Evolutionary conservation across 2,797 vertebrate species (phyloP).

Genomic region (Poeciliopsis turneri): DNA sequence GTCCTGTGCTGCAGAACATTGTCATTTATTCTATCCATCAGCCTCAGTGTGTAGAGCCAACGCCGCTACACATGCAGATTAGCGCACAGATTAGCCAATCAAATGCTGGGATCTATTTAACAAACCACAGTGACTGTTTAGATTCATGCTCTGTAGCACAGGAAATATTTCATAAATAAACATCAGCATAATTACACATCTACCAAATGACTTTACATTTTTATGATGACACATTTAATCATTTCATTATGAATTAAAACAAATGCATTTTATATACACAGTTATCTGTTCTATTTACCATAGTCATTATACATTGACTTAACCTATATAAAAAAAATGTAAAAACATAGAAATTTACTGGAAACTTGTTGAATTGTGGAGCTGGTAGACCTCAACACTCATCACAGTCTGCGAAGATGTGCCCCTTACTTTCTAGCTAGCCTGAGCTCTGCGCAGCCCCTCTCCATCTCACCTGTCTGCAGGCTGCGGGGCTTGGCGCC

Average conservation of each 20-base stretch:
- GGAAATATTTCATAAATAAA: not conserved
- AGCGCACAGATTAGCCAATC: not conserved
- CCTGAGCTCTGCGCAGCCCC: not conserved
- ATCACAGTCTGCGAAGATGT: not conserved
- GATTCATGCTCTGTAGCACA: not conserved
- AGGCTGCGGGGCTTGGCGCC: conserved; percentile 95
- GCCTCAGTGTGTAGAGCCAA: not conserved
- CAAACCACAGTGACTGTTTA: not conserved
- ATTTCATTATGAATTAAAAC: not conserved
- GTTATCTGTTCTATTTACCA: not conserved
- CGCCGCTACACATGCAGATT: not conserved
- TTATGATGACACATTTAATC: not conserved
- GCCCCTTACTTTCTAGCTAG: not conserved
- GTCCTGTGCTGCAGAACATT: not conserved
- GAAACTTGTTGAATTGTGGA: not conserved
- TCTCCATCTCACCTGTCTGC: conserved; percentile 87
- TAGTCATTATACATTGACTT: not conserved
- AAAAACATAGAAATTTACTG: not conserved
- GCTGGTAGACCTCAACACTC: not conserved
- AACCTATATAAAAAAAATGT: not conserved
- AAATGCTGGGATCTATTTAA: not conserved
- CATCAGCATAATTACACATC: not conserved
- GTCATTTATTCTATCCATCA: not conserved
- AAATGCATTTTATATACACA: not conserved
- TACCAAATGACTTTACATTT: not conserved